These are phyloP conservation scores for Drepanosiphum platanoidis DNA, from an alignment of 2,888 invertebrate species.

Conservation along the genomic window DNA sequence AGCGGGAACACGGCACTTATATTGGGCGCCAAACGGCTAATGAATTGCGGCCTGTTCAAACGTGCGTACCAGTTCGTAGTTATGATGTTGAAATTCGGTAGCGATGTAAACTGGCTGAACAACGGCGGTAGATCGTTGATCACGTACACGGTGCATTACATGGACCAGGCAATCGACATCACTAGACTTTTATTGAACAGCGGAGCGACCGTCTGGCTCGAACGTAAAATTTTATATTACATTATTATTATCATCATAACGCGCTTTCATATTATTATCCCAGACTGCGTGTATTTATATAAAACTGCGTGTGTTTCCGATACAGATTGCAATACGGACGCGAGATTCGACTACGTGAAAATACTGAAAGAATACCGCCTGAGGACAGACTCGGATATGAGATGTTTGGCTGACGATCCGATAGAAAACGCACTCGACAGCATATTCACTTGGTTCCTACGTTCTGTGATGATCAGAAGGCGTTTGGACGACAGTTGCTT, in stretches of 20 bases:
- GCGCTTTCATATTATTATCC: too few species aligned
- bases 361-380: constrained; percentile 43
- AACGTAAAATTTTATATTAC: constrained; percentile 39
- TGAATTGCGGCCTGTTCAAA: constrained; percentile 65
- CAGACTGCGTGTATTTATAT: too few species aligned
- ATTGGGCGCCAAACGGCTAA: constrained; percentile 64
- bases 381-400: neutral
- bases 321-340: constrained; percentile 39
- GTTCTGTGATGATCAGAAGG: constrained; percentile 65
- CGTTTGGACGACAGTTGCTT: constrained; percentile 65
- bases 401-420: constrained; percentile 30
- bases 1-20: constrained; percentile 65
- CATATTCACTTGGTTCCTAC: constrained; percentile 66
- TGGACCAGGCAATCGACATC: constrained; percentile 66
- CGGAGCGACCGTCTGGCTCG: constrained; percentile 66
- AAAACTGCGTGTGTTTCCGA: neutral
- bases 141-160: constrained; percentile 65
- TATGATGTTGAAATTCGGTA: constrained; percentile 65
- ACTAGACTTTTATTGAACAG: constrained; percentile 66
- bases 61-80: constrained; percentile 64
- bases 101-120: constrained; percentile 65
- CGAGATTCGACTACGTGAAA: constrained; percentile 34
- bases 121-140: constrained; percentile 65
- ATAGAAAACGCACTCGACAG: constrained; percentile 45
- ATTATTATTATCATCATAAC: neutral